Conservation (phyloP, 2,113 vertebrate genomes). For the Hydrolagus affinis region DNA sequence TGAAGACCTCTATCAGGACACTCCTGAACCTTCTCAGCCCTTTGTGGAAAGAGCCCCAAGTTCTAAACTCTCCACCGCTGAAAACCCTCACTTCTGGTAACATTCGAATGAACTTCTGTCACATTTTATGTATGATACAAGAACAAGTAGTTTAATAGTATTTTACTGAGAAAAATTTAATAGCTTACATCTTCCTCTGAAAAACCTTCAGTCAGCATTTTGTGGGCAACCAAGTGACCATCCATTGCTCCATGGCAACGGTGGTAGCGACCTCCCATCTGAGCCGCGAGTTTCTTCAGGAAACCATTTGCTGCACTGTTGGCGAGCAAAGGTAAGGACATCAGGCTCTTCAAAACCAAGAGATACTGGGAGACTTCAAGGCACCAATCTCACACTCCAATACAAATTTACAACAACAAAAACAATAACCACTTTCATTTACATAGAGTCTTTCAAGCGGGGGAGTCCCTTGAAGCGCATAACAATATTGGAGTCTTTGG, state of each 20-base stretch:
- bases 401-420: too few species aligned
- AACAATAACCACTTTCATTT: too few species aligned
- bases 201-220: conserved; percentile 48
- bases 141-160: not conserved
- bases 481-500: too few species aligned
- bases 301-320: conserved; percentile 58
- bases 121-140: too few species aligned
- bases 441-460: too few species aligned
- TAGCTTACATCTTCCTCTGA: conserved; percentile 48
- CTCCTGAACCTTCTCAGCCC: too few species aligned
- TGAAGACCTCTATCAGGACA: too few species aligned
- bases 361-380: not conserved
- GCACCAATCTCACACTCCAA: not conserved
- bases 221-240: conserved; percentile 41
- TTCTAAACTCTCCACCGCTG: too few species aligned
- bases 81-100: too few species aligned
- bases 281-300: conserved; percentile 57
- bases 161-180: not conserved
- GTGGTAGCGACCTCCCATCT: conserved; percentile 62
- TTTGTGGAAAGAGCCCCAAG: too few species aligned
- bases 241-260: conserved; percentile 47
- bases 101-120: too few species aligned
- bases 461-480: too few species aligned
- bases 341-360: not conserved
- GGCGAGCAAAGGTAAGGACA: conserved; percentile 12